These are phyloP conservation scores for Amyelois transitella DNA, from an alignment of 1,140 invertebrate genomes.

Conservation along the genomic window DNA sequence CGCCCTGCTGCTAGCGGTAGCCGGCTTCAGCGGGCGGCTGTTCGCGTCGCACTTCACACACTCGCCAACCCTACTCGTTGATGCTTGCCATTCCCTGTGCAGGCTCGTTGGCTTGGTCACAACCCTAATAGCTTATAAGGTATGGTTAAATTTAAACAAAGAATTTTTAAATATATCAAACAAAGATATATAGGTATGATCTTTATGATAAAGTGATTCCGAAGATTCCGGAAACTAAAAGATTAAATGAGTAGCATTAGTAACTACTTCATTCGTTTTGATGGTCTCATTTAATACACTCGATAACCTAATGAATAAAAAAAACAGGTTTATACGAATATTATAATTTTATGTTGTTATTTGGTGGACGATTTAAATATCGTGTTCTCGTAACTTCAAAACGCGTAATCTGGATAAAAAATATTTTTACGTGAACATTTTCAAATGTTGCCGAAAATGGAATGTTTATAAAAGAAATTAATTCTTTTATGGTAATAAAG, in stretches of 20 bases:
- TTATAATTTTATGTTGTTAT: background rate
- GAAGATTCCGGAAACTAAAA: too few relatives aligned
- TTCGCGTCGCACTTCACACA: constrained; percentile 87
- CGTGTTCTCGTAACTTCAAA: background rate
- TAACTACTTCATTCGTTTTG: constrained; percentile 55
- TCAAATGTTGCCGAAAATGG: too few relatives aligned
- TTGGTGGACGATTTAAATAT: background rate
- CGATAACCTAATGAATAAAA: background rate
- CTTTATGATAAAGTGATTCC: too few relatives aligned
- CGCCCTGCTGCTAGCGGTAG: constrained; percentile 80
- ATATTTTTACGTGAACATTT: too few relatives aligned
- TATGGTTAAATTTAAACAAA: too few relatives aligned
- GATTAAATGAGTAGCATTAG: constrained; percentile 60
- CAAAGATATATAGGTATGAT: too few relatives aligned
- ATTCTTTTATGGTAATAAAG: too few relatives aligned
- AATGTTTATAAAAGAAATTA: too few relatives aligned
- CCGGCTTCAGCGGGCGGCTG: constrained; percentile 83
- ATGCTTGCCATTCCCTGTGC: constrained; percentile 90
- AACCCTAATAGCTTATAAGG: constrained; percentile 58
- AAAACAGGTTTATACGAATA: background rate
- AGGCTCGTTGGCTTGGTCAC: constrained; percentile 60
- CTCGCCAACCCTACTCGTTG: constrained; percentile 87
- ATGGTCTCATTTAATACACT: constrained; percentile 34
- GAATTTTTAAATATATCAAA: too few relatives aligned
- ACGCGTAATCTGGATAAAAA: background rate